Evolutionary conservation across 2,888 invertebrate species (phyloP).

Genomic region (Chaetogeoica ovagalla): DNA sequence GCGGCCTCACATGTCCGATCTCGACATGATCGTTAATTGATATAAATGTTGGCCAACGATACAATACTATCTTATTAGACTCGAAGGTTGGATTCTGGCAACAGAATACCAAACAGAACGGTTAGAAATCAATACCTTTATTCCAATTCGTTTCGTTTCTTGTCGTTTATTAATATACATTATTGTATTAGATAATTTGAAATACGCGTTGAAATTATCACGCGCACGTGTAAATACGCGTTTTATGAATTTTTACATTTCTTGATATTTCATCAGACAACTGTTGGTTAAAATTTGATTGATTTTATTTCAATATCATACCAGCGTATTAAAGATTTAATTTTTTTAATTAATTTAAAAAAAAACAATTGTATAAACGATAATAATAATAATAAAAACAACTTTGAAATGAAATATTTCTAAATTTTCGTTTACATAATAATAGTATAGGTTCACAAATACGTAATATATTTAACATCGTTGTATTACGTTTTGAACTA

Average conservation of each 20-base stretch:
- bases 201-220: conserved; percentile 2
- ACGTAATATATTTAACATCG: too few species aligned
- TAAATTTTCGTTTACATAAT: too few species aligned
- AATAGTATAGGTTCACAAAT: too few species aligned
- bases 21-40: conserved; percentile 45
- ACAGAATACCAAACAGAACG: conserved; percentile 42
- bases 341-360: too few species aligned
- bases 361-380: too few species aligned
- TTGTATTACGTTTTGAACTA: too few species aligned
- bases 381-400: too few species aligned
- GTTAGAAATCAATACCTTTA: conserved; percentile 32
- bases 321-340: too few species aligned
- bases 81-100: conserved; percentile 30
- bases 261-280: neutral
- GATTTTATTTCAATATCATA: neutral
- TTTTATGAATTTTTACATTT: neutral
- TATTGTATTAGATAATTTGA: conserved; percentile 22
- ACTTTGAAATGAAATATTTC: too few species aligned
- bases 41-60: conserved; percentile 45
- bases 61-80: conserved; percentile 41
- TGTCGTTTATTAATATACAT: conserved; percentile 18
- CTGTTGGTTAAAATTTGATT: neutral
- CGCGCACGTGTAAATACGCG: neutral
- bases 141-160: conserved; percentile 4
- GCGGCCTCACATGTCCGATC: neutral